These are phyloP conservation scores for Bombyx mori DNA, from an alignment of 1,140 invertebrate species.

Conservation along the genomic window ASM3026992v2 NC_085115.1:7736001-7736500, in stretches of 20 bases:
- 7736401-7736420: constrained; percentile 49
- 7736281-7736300: constrained; percentile 70
- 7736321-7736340: constrained; percentile 65
- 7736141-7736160: constrained; percentile 97
- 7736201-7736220: constrained; percentile 82
- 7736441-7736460: constrained; percentile 18
- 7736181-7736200: constrained; percentile 79
- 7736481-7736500: constrained; percentile 6
- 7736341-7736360: constrained; percentile 34
- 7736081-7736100: constrained; percentile 33
- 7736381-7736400: constrained; percentile 18
- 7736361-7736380: constrained; percentile 41
- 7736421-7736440: constrained; percentile 50
- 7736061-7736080: constrained; percentile 51
- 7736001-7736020: neutral
- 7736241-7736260: constrained; percentile 69
- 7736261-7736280: constrained; percentile 55
- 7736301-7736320: constrained; percentile 44
- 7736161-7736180: constrained; percentile 85
- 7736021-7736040: constrained; percentile 21
- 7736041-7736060: constrained; percentile 62
- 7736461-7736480: constrained; percentile 9
- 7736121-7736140: constrained; percentile 99
- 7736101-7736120: constrained; percentile 81
- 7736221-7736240: constrained; percentile 79